Evolutionary conservation across 1,140 invertebrate genomes (phyloP).

Genomic region (Globodera rostochiensis): DNA sequence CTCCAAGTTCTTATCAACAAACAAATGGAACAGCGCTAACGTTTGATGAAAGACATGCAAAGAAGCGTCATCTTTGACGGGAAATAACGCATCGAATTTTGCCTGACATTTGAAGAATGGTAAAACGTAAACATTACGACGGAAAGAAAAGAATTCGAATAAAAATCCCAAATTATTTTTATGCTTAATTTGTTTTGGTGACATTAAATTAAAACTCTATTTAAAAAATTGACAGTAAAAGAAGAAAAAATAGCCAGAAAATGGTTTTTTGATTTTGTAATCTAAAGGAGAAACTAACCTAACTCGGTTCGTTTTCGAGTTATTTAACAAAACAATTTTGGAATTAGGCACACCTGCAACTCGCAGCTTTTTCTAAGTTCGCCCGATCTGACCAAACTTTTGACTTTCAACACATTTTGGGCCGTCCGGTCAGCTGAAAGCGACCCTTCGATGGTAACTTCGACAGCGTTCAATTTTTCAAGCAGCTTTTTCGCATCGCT

Average conservation of each 20-base stretch:
- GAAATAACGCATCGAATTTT: constrained; percentile 8
- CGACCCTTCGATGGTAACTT: background rate
- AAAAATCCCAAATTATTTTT: too few species aligned
- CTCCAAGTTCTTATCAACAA: constrained; percentile 12
- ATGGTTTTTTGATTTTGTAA: too few species aligned
- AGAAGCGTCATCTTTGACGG: background rate
- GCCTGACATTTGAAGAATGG: background rate
- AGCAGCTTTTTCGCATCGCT: background rate
- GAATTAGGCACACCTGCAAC: background rate
- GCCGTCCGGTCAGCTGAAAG: background rate
- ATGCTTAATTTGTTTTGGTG: too few species aligned
- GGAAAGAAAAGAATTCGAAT: too few species aligned
- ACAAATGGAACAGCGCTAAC: constrained; percentile 14
- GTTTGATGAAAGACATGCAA: background rate
- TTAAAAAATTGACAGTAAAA: too few species aligned
- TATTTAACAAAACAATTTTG: background rate
- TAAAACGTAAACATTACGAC: too few species aligned
- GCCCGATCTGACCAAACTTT: background rate
- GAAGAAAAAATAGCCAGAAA: too few species aligned
- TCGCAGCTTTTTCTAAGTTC: background rate
- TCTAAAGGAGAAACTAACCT: too few species aligned
- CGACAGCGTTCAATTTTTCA: background rate
- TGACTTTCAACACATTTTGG: background rate
- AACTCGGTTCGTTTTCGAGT: background rate
- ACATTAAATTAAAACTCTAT: too few species aligned